Percentiles rank a stretch among this genome's conserved stretches.
These are phyloP conservation scores for Anableps anableps DNA, from an alignment of 2,797 vertebrate genomes.

Conservation along the genomic window DNA sequence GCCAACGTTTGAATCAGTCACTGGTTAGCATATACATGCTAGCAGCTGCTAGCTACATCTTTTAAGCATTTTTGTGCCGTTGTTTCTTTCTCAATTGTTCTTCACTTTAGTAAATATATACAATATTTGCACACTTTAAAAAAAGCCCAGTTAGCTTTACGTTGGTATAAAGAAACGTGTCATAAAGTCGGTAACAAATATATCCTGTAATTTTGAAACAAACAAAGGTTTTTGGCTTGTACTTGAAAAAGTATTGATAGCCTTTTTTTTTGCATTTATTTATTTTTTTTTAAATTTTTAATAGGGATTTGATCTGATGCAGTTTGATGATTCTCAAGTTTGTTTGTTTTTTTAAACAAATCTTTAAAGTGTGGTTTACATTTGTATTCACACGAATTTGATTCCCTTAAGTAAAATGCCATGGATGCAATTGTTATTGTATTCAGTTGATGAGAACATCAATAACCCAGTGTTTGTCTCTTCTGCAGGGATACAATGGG, in stretches of 20 bases:
- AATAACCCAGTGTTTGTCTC: not conserved
- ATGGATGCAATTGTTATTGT: not conserved
- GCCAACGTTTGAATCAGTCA: fast-evolving
- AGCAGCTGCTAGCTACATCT: constrained; percentile 41
- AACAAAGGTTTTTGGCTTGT: not conserved
- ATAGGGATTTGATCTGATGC: not conserved
- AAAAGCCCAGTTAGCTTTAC: not conserved
- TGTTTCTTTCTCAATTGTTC: not conserved
- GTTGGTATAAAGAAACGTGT: not conserved
- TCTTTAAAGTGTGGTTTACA: not conserved
- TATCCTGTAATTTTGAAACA: not conserved
- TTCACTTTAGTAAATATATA: not conserved
- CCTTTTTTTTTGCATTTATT: not conserved
- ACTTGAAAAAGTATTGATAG: not conserved
- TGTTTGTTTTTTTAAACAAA: not conserved
- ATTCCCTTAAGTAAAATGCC: not conserved
- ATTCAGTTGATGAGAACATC: not conserved
- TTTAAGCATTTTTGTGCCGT: constrained; percentile 7
- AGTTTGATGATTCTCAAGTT: not conserved
- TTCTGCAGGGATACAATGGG: constrained; percentile 79
- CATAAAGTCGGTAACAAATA: not conserved
- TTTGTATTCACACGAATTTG: not conserved
- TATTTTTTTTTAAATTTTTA: not conserved
- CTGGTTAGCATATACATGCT: not conserved
- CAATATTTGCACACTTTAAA: not conserved